Evolutionary conservation across 2,888 invertebrate genomes (phyloP).

Genomic region (Oxytorus armatus): DNA sequence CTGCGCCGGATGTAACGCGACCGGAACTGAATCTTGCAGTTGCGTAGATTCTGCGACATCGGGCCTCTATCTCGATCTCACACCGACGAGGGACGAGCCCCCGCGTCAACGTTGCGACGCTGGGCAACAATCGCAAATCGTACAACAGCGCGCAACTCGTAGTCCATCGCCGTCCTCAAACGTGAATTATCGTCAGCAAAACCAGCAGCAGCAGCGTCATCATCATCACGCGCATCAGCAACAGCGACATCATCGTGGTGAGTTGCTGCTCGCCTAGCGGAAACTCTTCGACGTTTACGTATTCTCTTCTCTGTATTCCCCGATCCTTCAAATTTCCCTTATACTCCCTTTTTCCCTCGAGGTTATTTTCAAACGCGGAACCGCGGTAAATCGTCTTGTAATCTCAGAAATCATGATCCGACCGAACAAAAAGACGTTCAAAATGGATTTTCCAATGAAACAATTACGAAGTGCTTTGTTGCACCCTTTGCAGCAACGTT

Average conservation of each 20-base stretch:
- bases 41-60: conserved; percentile 79
- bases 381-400: too few relatives aligned
- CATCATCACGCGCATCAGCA: conserved; percentile 82
- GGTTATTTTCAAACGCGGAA: too few relatives aligned
- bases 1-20: conserved; percentile 80
- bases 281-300: conserved; percentile 70
- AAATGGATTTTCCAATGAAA: too few relatives aligned
- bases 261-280: conserved; percentile 86
- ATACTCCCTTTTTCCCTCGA: neutral
- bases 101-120: conserved; percentile 20
- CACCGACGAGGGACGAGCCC: conserved; percentile 78
- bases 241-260: conserved; percentile 84
- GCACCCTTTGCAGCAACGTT: too few relatives aligned
- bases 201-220: conserved; percentile 66
- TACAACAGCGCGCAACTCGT: conserved; percentile 62
- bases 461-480: too few relatives aligned
- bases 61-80: conserved; percentile 78
- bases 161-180: conserved; percentile 79
- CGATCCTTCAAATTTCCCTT: conserved; percentile 1
- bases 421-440: too few relatives aligned
- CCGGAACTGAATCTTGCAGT: conserved; percentile 75
- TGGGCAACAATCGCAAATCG: conserved; percentile 64
- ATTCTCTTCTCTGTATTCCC: conserved; percentile 31
- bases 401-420: too few relatives aligned
- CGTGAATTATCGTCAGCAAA: conserved; percentile 74